phyloP scores from a whole-genome alignment of 2,797 vertebrate species.

The Cynopterus sphinx region DNA sequence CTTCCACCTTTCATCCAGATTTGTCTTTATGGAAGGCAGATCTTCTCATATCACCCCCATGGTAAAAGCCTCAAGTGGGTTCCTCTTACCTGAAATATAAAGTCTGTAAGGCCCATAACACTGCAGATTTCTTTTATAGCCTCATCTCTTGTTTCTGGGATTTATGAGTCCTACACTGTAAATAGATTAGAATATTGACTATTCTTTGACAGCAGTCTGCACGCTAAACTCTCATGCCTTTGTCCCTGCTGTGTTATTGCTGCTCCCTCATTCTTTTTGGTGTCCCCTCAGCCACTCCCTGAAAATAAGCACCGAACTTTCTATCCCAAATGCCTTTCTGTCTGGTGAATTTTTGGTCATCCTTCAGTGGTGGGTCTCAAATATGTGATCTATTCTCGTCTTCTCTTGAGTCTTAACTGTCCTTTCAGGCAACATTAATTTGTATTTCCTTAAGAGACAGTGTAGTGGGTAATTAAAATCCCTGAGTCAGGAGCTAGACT shows the following conservation, averaged over 20 bases:
- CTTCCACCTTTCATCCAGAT: background rate
- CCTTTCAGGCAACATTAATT: background rate
- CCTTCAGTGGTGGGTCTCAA: background rate
- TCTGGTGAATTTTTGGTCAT: background rate
- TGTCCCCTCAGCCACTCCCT: background rate
- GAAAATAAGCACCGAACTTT: background rate
- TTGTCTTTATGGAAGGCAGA: background rate
- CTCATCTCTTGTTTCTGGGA: background rate
- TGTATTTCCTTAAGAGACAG: background rate
- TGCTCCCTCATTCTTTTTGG: background rate
- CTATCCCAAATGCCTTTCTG: background rate
- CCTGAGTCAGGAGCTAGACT: background rate
- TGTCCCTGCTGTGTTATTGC: background rate
- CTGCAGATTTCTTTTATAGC: background rate
- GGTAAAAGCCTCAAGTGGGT: background rate
- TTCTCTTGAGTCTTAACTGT: background rate
- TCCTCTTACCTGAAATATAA: background rate
- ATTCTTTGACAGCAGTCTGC: fast-evolving
- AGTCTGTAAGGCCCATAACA: background rate
- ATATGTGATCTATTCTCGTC: background rate
- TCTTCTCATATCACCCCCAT: background rate
- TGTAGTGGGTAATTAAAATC: background rate
- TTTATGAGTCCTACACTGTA: fast-evolving
- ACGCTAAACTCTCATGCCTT: background rate
- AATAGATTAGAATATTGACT: background rate